Base-by-base conservation (phyloP, 2,888 invertebrate genomes). In the Tetragnatha montana region DNA sequence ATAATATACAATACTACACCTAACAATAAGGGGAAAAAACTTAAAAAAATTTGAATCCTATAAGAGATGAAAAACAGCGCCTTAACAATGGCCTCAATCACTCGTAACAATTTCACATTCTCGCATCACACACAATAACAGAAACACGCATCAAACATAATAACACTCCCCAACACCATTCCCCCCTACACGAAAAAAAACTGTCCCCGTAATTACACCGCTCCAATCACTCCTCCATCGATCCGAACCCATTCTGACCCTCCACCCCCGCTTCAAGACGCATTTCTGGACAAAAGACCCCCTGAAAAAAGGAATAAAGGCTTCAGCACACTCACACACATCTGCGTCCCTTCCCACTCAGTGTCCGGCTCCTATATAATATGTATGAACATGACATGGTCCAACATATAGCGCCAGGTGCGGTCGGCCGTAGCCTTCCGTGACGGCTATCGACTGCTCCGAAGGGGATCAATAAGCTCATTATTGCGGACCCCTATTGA, bases 401-500 rank as follows among this genome's bases (percentile, higher is more conserved):
- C 68, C 22, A n/a, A 70, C 35, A n/a, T 73, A 73, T 73, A 69
- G 76, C 76, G 47, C 86, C 86, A 86, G 86, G 82, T 82, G 88
- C 49, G 76, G 70, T 19, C 0, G 19, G 68, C 68, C 50, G 49
- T 82, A 81, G 82, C 47, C 68, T 83, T 88, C 88, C 83, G 79
- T 89, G 89, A 89, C 89, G 89, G 81, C 78, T 87, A 84, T 84
- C 89, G 84, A 81, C 88, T 81, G 73, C 21, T 22, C 35, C n/a
- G 81, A 35, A 50, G 50, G 85, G 60, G 85, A 89, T 89, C 89
- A 89, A 89, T 89, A 89, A 81, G 89, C 81, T 81, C 85, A 85
- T 89, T 89, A 85, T 84, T 75, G 71, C 49, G 68, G 69, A 12
- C 69, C 68, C 70, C 87, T 75, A 87, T 83, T 74, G 79, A 79